Conservation (phyloP, 1,140 invertebrate genomes). For the Tribolium castaneum region DNA sequence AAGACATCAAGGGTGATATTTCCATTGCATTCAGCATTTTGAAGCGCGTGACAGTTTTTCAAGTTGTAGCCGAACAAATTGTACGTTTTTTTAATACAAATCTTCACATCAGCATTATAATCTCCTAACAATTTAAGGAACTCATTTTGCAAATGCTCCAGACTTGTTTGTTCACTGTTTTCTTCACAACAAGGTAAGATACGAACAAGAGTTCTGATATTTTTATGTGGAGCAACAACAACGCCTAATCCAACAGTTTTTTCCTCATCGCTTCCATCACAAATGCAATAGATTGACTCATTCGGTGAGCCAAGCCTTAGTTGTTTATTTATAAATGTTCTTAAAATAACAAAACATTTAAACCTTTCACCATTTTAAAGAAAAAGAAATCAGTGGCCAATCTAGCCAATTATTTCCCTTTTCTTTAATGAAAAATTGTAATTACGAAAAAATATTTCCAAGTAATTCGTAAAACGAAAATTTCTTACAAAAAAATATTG, state of each 20-base stretch:
- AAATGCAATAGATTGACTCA: constrained; percentile 42
- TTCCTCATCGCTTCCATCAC: constrained; percentile 41
- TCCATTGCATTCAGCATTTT: constrained; percentile 25
- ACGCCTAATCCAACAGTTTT: constrained; percentile 44
- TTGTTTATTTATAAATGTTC: constrained; percentile 7
- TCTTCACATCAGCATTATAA: constrained; percentile 12
- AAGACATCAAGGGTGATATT: constrained; percentile 43
- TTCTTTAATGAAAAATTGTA: too few relatives aligned
- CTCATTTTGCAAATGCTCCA: constrained; percentile 39
- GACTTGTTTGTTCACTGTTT: constrained; percentile 3
- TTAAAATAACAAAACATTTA: too few relatives aligned
- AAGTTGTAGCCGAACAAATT: constrained; percentile 42
- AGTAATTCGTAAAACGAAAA: too few relatives aligned
- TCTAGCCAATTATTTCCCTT: too few relatives aligned
- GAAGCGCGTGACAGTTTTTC: constrained; percentile 31
- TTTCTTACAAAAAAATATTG: too few relatives aligned
- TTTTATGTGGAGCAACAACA: background rate
- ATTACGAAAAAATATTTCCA: too few relatives aligned
- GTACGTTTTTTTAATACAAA: constrained; percentile 33
- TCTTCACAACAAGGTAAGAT: constrained; percentile 35
- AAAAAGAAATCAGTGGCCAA: background rate
- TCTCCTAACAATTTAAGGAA: constrained; percentile 4
- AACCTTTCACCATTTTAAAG: background rate
- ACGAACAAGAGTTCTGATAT: constrained; percentile 2
- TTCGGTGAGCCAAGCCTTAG: background rate